Conservation (phyloP, 2,113 vertebrate species). For the Corythornis madagascariensis region DNA sequence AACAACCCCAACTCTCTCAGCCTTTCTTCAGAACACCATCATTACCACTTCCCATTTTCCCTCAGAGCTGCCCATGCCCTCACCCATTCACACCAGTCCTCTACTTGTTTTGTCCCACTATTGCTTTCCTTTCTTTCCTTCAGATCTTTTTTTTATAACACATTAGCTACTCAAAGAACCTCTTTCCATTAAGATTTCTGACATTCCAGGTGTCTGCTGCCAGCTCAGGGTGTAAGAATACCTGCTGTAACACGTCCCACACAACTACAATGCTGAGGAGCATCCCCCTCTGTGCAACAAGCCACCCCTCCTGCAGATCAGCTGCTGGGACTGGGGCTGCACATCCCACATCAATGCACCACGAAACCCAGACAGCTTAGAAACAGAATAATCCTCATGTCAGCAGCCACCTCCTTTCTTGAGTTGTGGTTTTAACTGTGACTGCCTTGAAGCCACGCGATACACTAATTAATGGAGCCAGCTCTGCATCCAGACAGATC, state of each 20-base stretch:
- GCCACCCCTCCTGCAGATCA: neutral
- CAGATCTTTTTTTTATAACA: neutral
- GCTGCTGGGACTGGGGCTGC: neutral
- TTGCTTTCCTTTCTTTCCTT: neutral
- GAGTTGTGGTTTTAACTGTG: neutral
- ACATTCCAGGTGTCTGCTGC: neutral
- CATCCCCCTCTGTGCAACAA: neutral
- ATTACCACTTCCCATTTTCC: neutral
- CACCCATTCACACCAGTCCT: neutral
- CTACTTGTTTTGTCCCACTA: neutral
- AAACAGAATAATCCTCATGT: neutral
- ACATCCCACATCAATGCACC: fast-evolving
- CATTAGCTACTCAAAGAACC: neutral
- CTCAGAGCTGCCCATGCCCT: neutral
- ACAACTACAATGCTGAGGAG: neutral
- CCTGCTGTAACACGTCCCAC: neutral
- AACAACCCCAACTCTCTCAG: neutral
- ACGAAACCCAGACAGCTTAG: neutral
- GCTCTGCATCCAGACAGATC: neutral
- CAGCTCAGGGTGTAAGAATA: neutral
- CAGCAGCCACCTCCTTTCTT: neutral
- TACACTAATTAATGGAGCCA: neutral
- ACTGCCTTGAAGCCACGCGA: neutral
- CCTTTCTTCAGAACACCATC: neutral
- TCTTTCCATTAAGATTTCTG: neutral